Evolutionary conservation across 2,888 invertebrate species (phyloP).

Genomic region (Gryllus longicercus): DNA sequence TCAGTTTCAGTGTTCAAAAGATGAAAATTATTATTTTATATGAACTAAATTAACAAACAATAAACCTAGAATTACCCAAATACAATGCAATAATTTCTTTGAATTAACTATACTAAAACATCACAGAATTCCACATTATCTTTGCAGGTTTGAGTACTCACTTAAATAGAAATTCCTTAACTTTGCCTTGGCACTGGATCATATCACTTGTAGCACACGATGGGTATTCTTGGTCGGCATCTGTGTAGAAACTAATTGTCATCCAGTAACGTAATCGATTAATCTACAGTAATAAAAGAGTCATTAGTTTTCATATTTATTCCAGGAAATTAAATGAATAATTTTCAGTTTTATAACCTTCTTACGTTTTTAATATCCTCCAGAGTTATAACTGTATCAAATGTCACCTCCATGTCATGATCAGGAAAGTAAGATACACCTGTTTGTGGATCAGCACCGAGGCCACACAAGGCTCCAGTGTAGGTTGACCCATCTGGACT

Average conservation of each 20-base stretch:
- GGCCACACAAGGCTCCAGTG: constrained; percentile 78
- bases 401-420: constrained; percentile 76
- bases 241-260: constrained; percentile 60
- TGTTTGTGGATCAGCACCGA: constrained; percentile 62
- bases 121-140: too few species aligned
- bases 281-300: constrained; percentile 52
- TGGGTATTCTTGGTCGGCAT: constrained; percentile 46
- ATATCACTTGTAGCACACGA: constrained; percentile 44
- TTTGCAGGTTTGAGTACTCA: constrained; percentile 41
- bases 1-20: too few species aligned
- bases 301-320: background rate
- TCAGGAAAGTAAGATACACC: constrained; percentile 66
- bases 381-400: constrained; percentile 69
- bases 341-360: too few species aligned
- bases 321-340: too few species aligned
- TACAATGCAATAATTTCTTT: too few species aligned
- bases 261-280: constrained; percentile 71
- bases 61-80: too few species aligned
- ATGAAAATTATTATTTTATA: too few species aligned
- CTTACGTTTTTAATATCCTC: constrained; percentile 61
- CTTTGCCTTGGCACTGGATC: constrained; percentile 49
- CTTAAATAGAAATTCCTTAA: constrained; percentile 50
- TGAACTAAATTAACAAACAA: too few species aligned
- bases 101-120: too few species aligned
- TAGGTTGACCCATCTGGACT: constrained; percentile 60